A percentile compares a stretch with the other conserved stretches of the same genome.
phyloP scores from a whole-genome alignment of 92 coral and sea anemone genomes.

The Bergia puertoricense region DNA sequence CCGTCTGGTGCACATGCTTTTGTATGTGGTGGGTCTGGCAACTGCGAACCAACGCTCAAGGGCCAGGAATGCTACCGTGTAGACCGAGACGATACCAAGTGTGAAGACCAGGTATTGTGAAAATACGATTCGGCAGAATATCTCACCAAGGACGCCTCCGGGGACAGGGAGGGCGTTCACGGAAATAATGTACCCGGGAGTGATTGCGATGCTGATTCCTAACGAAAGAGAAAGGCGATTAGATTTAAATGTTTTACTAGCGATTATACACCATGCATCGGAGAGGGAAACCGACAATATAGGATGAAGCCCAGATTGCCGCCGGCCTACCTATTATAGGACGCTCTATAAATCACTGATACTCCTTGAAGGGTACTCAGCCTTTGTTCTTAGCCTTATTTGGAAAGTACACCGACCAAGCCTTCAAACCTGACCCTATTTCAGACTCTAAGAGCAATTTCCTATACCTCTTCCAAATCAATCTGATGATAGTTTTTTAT shows the following conservation, averaged over 20 bases:
- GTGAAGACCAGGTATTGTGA: conserved; percentile 91
- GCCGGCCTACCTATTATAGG: too few relatives aligned
- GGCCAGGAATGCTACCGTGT: conserved; percentile 83
- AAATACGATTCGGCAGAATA: conserved; percentile 77
- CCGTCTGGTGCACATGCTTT: conserved; percentile 57
- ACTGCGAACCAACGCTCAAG: conserved; percentile 92
- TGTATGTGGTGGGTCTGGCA: conserved; percentile 78
- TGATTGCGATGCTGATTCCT: conserved; percentile 77
- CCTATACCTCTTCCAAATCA: too few relatives aligned
- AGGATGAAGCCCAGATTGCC: too few relatives aligned
- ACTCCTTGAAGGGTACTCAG: too few relatives aligned
- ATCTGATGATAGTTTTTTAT: too few relatives aligned
- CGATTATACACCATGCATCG: neutral
- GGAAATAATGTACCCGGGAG: conserved; percentile 78
- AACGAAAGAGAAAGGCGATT: neutral
- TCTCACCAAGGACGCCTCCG: conserved; percentile 66
- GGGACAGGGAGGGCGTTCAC: conserved; percentile 61
- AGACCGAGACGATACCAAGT: conserved; percentile 89
- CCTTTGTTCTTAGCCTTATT: too few relatives aligned
- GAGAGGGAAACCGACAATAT: too few relatives aligned
- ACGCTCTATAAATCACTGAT: too few relatives aligned
- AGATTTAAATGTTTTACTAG: neutral
- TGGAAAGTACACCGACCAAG: too few relatives aligned
- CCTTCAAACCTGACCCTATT: too few relatives aligned
- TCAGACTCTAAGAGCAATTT: too few relatives aligned